phyloP scores from a whole-genome alignment of 2,113 vertebrate genomes.

The Drymodes brunneopygia region DNA sequence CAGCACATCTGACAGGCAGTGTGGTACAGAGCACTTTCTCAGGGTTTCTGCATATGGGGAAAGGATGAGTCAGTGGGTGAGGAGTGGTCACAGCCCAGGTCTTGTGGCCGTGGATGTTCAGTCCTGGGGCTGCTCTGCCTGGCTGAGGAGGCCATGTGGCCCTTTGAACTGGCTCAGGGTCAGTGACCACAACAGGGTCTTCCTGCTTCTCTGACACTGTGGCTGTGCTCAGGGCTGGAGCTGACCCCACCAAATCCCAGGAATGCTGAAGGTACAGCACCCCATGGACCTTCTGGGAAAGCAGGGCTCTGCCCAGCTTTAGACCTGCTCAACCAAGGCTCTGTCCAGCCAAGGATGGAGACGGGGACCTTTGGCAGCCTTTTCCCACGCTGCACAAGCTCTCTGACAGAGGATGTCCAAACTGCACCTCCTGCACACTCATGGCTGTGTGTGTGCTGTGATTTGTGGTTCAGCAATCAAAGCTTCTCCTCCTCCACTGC shows the following conservation, averaged over 20 bases:
- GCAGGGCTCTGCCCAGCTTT: background rate
- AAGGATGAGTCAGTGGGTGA: background rate
- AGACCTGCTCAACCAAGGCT: background rate
- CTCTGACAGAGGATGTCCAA: background rate
- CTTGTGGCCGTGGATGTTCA: accelerated
- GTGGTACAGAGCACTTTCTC: background rate
- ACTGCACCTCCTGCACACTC: background rate
- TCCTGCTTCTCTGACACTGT: background rate
- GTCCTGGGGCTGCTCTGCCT: background rate
- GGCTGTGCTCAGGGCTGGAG: background rate
- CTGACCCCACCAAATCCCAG: background rate
- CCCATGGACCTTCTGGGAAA: background rate
- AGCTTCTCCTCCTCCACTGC: background rate
- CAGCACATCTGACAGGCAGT: background rate
- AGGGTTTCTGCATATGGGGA: background rate
- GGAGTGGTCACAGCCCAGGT: accelerated
- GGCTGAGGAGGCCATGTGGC: background rate
- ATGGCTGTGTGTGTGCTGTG: background rate
- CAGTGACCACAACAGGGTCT: accelerated
- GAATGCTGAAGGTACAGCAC: background rate
- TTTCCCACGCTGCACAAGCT: background rate
- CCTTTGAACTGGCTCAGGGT: background rate
- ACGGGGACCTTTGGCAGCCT: background rate
- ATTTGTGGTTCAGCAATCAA: background rate
- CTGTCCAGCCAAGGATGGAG: background rate